Conservation (phyloP, 1,140 invertebrate genomes). For the Drosophila takahashii region DNA sequence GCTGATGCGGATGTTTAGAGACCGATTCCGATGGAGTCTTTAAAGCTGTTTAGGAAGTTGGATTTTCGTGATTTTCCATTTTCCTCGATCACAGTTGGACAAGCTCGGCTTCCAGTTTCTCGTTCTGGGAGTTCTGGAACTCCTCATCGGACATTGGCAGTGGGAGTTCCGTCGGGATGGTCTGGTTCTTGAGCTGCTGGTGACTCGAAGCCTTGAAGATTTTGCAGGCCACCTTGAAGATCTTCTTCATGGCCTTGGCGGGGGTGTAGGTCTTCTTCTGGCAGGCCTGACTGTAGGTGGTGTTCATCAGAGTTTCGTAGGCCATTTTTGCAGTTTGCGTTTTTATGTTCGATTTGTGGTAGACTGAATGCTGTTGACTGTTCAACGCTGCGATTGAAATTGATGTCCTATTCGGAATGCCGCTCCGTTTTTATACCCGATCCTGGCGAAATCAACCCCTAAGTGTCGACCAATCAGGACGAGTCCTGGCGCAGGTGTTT, state of each 20-base stretch:
- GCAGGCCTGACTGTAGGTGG: conserved; percentile 12
- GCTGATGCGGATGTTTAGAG: conserved; percentile 52
- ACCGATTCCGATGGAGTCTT: conserved; percentile 46
- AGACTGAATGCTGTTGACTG: conserved; percentile 22
- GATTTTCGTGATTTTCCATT: conserved; percentile 6
- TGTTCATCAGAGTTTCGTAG: conserved; percentile 50
- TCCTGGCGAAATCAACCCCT: conserved; percentile 45
- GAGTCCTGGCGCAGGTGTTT: conserved; percentile 58
- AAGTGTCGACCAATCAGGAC: conserved; percentile 49
- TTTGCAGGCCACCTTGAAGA: conserved; percentile 50
- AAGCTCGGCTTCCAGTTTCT: conserved; percentile 39
- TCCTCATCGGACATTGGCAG: conserved; percentile 27
- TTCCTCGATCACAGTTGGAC: conserved; percentile 39
- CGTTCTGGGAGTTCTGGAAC: conserved; percentile 38
- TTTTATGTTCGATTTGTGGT: background rate
- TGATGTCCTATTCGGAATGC: conserved; percentile 45
- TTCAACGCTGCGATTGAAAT: conserved; percentile 30
- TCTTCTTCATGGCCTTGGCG: conserved; percentile 44
- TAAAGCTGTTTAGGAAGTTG: conserved; percentile 35
- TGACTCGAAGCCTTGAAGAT: conserved; percentile 35
- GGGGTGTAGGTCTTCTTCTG: conserved; percentile 41
- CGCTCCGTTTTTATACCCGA: conserved; percentile 49
- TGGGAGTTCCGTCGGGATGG: conserved; percentile 2
- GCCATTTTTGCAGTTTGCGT: conserved; percentile 32
- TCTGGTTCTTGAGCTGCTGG: conserved; percentile 10